Percentiles rank a stretch among this genome's conserved stretches.
Evolutionary conservation across 2,888 invertebrate genomes (phyloP).

Genomic region (Microctonus hyperodae): DNA sequence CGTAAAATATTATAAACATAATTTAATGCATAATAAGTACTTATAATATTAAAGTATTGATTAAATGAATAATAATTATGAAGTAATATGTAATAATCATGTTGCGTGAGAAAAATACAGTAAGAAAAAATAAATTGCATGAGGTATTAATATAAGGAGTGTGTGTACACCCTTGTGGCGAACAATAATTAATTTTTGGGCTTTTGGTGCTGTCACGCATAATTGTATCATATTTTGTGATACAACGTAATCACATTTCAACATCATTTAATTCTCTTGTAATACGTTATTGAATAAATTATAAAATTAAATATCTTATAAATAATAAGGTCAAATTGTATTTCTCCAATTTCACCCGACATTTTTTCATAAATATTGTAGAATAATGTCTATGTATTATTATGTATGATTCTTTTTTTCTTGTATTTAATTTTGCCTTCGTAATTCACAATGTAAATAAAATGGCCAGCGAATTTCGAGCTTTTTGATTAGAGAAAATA

Average conservation of each 20-base stretch:
- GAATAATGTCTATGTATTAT: no score
- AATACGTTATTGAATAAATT: not conserved
- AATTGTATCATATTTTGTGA: no score
- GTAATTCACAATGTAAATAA: no score
- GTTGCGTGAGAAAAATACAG: not conserved
- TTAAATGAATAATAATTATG: no score
- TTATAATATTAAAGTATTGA: not conserved
- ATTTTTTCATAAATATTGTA: no score
- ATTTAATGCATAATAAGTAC: slow-evolving; percentile 10
- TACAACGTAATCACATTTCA: slow-evolving; percentile 22
- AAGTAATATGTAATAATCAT: slow-evolving; percentile 2
- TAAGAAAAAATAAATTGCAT: not conserved
- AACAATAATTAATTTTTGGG: slow-evolving; percentile 26
- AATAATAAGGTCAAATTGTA: not conserved
- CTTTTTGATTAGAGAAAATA: no score
- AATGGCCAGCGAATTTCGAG: no score
- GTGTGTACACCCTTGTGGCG: slow-evolving; percentile 22
- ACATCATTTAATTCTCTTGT: slow-evolving; percentile 8
- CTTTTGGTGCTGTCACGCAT: slow-evolving; percentile 7
- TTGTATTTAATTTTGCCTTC: no score
- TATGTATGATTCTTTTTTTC: no score
- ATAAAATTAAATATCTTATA: not conserved
- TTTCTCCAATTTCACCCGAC: not conserved
- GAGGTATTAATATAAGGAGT: not conserved
- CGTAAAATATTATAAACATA: not conserved